Percentiles rank a stretch among this genome's conserved stretches.
Evolutionary conservation across 2,113 vertebrate species (phyloP).

Genomic region (Bubo bubo): DNA sequence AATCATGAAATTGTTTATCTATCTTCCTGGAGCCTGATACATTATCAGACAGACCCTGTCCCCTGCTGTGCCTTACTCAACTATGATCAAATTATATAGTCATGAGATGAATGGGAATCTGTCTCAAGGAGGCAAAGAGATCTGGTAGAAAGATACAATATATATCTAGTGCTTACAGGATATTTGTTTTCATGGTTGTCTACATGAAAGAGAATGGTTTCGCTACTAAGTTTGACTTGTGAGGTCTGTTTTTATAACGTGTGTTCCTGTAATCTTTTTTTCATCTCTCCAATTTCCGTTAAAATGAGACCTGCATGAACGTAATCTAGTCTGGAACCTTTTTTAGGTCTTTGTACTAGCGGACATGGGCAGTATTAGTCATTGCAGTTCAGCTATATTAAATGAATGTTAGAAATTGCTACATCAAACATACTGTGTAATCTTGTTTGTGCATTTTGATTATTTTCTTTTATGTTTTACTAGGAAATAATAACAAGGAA

Average conservation of each 20-base stretch:
- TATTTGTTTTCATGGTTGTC: constrained; percentile 93
- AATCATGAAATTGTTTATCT: constrained; percentile 72
- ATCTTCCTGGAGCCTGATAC: constrained; percentile 76
- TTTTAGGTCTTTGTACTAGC: constrained; percentile 59
- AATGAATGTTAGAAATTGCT: constrained; percentile 64
- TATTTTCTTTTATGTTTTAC: constrained; percentile 56
- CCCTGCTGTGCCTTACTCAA: constrained; percentile 86
- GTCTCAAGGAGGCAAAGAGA: constrained; percentile 86
- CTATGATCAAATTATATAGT: constrained; percentile 92
- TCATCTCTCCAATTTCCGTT: constrained; percentile 90
- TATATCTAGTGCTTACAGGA: constrained; percentile 87
- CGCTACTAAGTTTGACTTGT: constrained; percentile 77
- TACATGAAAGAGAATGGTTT: constrained; percentile 82
- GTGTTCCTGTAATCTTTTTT: constrained; percentile 79
- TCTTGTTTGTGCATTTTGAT: constrained; percentile 43
- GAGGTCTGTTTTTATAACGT: constrained; percentile 76
- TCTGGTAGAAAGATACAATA: constrained; percentile 85
- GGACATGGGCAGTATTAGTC: constrained; percentile 59
- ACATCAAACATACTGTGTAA: constrained; percentile 44
- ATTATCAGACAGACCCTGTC: constrained; percentile 85
- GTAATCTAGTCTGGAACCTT: constrained; percentile 82
- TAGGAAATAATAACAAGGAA: constrained; percentile 38
- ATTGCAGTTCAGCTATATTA: constrained; percentile 61
- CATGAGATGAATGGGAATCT: constrained; percentile 90
- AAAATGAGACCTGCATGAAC: constrained; percentile 81